Percentiles rank a stretch among this genome's conserved stretches.
Evolutionary conservation across 64 coral and sea anemone genomes (phyloP).

Genomic region (Montipora cactus): DNA sequence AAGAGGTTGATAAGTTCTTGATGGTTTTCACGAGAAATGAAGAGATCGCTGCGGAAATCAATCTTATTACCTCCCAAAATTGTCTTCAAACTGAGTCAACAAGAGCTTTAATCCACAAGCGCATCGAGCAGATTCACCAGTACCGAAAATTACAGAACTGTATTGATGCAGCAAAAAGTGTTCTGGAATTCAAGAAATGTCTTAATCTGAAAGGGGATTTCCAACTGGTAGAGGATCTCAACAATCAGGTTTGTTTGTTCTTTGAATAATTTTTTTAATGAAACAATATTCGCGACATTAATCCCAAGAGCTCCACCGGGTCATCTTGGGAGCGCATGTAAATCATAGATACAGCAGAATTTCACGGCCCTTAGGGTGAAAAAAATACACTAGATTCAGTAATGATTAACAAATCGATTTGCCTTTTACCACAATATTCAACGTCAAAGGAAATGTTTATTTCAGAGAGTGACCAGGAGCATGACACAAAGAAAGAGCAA

Average conservation of each 20-base stretch:
- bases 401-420: too few relatives aligned
- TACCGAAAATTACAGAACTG: conserved; percentile 37
- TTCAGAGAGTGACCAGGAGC: too few relatives aligned
- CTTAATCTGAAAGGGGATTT: conserved; percentile 50
- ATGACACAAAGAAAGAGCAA: too few relatives aligned
- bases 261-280: not conserved
- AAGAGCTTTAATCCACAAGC: not conserved
- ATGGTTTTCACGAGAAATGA: conserved; percentile 11
- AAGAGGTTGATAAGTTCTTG: conserved; percentile 62
- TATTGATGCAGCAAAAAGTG: conserved; percentile 29
- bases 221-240: conserved; percentile 1
- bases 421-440: too few relatives aligned
- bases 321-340: too few relatives aligned
- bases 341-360: too few relatives aligned
- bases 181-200: conserved; percentile 43
- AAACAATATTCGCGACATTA: not conserved
- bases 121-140: conserved; percentile 17
- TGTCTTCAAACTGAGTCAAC: too few relatives aligned
- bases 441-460: too few relatives aligned
- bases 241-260: conserved; percentile 17
- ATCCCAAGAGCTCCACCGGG: too few relatives aligned
- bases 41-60: conserved; percentile 24
- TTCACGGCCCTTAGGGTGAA: too few relatives aligned
- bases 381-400: too few relatives aligned
- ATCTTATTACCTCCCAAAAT: not conserved